Percentiles rank a stretch among this genome's conserved stretches.
Conservation (phyloP, 2,113 vertebrate species). For the Bufo gargarizans region DNA sequence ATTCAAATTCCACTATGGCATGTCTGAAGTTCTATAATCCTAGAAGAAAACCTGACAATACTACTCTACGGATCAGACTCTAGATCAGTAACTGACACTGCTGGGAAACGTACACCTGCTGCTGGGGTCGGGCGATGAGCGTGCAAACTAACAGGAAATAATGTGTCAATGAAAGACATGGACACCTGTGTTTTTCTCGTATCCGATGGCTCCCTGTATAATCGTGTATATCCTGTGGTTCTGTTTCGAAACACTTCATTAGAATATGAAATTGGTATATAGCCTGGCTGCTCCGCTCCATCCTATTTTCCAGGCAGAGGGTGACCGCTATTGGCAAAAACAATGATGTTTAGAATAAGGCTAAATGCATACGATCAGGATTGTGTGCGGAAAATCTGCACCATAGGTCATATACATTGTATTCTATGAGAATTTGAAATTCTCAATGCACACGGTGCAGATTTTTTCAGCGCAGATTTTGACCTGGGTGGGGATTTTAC, state of each 20-base stretch:
- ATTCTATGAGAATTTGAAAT: too few relatives aligned
- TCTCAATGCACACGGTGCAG: too few relatives aligned
- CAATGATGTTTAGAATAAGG: too few relatives aligned
- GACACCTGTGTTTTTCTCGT: background rate
- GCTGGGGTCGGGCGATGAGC: background rate
- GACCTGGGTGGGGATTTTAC: too few relatives aligned
- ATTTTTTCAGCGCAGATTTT: too few relatives aligned
- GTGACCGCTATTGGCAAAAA: background rate
- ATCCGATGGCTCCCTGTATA: background rate
- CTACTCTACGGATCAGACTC: background rate
- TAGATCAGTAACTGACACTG: background rate
- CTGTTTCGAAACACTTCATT: too few relatives aligned
- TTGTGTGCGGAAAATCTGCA: too few relatives aligned
- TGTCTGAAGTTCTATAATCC: too few relatives aligned
- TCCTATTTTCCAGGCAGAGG: background rate
- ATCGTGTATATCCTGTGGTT: background rate
- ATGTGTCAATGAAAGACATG: background rate
- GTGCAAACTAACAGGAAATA: background rate
- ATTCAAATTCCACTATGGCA: too few relatives aligned
- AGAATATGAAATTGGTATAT: too few relatives aligned
- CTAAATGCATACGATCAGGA: too few relatives aligned
- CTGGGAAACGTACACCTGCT: background rate
- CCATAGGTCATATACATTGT: too few relatives aligned
- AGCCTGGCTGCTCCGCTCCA: background rate
- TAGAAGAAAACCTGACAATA: background rate